phyloP scores from a whole-genome alignment of 1,140 invertebrate genomes.

The Metaphire vulgaris region DNA sequence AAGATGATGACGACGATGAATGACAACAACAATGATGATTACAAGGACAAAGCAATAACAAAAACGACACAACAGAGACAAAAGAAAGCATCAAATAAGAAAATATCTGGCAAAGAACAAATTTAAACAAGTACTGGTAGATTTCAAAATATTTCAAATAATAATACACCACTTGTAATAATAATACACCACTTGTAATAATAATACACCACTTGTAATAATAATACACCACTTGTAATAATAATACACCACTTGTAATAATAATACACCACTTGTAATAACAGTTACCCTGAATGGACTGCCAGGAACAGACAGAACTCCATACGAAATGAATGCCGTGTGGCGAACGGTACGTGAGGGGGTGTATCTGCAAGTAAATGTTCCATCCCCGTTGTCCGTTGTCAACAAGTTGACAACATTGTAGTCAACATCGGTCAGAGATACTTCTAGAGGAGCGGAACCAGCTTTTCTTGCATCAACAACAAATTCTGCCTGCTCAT shows the following conservation, averaged over 20 bases:
- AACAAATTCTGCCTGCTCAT: background rate
- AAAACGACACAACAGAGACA: background rate
- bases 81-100: too few relatives aligned
- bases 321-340: conserved; percentile 71
- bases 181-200: too few relatives aligned
- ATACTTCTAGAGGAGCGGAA: background rate
- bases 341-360: conserved; percentile 59
- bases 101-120: too few relatives aligned
- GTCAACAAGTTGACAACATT: conserved; percentile 39
- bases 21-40: background rate
- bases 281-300: conserved; percentile 67
- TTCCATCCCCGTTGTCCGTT: conserved; percentile 61
- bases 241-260: too few relatives aligned
- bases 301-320: conserved; percentile 72
- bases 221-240: too few relatives aligned
- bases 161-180: too few relatives aligned
- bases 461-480: background rate
- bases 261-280: too few relatives aligned
- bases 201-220: too few relatives aligned
- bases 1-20: background rate
- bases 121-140: too few relatives aligned
- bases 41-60: background rate
- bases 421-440: background rate
- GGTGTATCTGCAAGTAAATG: conserved; percentile 63
- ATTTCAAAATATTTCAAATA: too few relatives aligned